Evolutionary conservation across 2,888 invertebrate species (phyloP).

Genomic region (Erebia palarica): DNA sequence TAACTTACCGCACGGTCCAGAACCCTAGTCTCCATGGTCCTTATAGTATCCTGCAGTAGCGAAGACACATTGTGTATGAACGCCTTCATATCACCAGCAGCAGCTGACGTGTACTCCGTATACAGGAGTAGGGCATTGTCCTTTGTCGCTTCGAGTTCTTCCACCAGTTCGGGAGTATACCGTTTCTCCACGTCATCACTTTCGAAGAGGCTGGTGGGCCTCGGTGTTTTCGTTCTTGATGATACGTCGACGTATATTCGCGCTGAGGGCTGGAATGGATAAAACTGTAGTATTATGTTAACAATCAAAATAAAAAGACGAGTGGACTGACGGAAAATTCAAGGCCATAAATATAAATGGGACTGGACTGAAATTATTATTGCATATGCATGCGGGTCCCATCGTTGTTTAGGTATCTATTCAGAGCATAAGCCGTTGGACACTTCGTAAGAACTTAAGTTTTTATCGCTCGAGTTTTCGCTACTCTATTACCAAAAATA

Average conservation of each 20-base stretch:
- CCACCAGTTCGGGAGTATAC: constrained; percentile 54
- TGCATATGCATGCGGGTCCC: no score
- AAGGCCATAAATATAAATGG: no score
- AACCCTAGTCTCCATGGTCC: constrained; percentile 40
- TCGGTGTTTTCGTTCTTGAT: constrained; percentile 26
- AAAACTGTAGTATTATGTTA: background rate
- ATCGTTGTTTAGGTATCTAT: no score
- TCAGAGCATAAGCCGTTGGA: no score
- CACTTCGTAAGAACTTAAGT: no score
- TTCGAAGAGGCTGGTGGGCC: constrained; percentile 29
- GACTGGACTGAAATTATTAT: no score
- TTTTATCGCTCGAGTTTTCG: no score
- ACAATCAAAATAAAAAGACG: no score
- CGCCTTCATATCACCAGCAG: constrained; percentile 56
- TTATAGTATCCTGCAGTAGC: constrained; percentile 50
- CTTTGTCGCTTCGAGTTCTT: constrained; percentile 54
- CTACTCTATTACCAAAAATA: no score
- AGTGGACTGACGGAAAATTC: no score
- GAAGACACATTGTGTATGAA: constrained; percentile 60
- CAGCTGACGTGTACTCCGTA: constrained; percentile 62
- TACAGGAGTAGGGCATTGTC: constrained; percentile 63
- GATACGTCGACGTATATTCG: constrained; percentile 48
- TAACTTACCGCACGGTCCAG: constrained; percentile 51
- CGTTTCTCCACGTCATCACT: constrained; percentile 52
- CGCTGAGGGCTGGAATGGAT: constrained; percentile 44